Conservation (phyloP, 2,113 vertebrate species). For the Crotalus viridis region DNA sequence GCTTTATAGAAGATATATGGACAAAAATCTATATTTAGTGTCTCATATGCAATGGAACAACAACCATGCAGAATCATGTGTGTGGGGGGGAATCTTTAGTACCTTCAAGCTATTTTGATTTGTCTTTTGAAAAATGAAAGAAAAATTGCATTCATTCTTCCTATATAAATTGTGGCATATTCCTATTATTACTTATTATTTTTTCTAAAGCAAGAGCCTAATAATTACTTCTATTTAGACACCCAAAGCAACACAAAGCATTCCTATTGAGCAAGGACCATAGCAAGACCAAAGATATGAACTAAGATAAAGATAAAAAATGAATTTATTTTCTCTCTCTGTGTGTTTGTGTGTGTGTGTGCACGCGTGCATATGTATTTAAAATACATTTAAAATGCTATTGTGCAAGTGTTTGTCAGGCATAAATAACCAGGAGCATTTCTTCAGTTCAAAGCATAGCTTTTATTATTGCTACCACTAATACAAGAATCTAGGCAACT, state of each 20-base stretch:
- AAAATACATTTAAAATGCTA: background rate
- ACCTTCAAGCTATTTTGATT: background rate
- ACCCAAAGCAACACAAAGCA: background rate
- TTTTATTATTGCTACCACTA: no score
- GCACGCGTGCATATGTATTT: background rate
- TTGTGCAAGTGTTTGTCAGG: background rate
- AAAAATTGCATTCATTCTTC: slow-evolving; percentile 22
- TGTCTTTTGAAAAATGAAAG: slow-evolving; percentile 28
- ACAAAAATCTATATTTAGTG: background rate
- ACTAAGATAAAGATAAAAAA: background rate
- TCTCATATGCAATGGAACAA: background rate
- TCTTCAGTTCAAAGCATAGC: no score
- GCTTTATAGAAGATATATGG: background rate
- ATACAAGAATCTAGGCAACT: no score
- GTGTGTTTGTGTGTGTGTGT: no score
- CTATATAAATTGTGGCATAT: background rate
- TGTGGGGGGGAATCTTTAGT: background rate
- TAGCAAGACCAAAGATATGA: background rate
- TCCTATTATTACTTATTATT: background rate
- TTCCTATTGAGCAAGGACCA: background rate
- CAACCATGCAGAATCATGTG: background rate
- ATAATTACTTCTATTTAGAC: background rate
- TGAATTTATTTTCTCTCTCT: background rate
- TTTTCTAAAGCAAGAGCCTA: background rate
- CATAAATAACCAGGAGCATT: no score